A percentile compares a stretch with the other conserved stretches of the same genome.
Evolutionary conservation across 2,888 invertebrate species (phyloP).

Genomic region (Choristoneura rosaceana): DNA sequence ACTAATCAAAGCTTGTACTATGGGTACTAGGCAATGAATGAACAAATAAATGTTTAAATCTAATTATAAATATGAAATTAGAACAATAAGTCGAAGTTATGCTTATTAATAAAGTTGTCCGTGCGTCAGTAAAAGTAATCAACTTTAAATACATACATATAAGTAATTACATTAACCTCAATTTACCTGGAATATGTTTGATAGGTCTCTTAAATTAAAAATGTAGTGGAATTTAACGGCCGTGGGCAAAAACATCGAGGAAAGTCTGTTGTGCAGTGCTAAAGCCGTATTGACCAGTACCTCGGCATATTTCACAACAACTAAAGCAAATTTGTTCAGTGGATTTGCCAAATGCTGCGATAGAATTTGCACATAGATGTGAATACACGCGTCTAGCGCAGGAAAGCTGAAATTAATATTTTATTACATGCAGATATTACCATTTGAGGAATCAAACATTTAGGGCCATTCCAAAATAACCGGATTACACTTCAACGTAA

Average conservation of each 20-base stretch:
- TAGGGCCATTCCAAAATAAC: too few species aligned
- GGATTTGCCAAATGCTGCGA: constrained; percentile 89
- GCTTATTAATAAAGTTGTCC: too few species aligned
- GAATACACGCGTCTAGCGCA: constrained; percentile 90
- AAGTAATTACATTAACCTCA: too few species aligned
- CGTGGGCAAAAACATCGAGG: constrained; percentile 93
- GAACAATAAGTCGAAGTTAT: too few species aligned
- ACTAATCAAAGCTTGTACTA: too few species aligned
- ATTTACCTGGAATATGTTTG: constrained; percentile 95
- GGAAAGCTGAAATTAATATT: constrained; percentile 88
- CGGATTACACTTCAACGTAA: too few species aligned
- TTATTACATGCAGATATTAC: background rate
- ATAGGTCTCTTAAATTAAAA: constrained; percentile 96
- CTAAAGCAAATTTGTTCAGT: constrained; percentile 87
- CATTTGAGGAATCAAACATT: constrained; percentile 16
- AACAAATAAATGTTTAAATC: too few species aligned
- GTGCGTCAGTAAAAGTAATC: constrained; percentile 21
- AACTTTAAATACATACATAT: too few species aligned
- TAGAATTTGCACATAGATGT: constrained; percentile 94
- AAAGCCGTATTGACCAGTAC: constrained; percentile 90
- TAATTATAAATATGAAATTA: too few species aligned
- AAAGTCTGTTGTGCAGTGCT: constrained; percentile 90
- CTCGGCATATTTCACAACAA: constrained; percentile 86
- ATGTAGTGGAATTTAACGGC: constrained; percentile 98
- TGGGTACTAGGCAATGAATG: too few species aligned